Conservation (phyloP, 2,888 invertebrate genomes). For the Exephanes ischioxanthus region DNA sequence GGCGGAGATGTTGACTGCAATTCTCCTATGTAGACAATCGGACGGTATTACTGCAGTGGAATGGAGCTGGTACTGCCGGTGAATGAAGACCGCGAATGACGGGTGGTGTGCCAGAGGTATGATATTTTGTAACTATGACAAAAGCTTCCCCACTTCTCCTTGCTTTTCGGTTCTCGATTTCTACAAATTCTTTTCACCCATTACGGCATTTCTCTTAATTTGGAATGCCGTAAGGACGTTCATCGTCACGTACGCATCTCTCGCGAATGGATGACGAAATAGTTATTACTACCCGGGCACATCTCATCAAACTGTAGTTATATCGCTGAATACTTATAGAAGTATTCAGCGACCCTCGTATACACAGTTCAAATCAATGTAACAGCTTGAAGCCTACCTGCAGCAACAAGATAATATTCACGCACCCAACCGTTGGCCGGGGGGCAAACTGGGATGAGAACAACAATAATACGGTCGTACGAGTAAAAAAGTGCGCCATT, state of each 20-base stretch:
- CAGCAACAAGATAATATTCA: not conserved
- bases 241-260: not conserved
- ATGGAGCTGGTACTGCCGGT: not conserved
- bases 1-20: not conserved
- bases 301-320: constrained; percentile 30
- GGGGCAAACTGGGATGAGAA: not conserved
- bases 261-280: constrained; percentile 37
- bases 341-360: constrained; percentile 36
- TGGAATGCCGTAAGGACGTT: constrained; percentile 21
- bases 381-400: constrained; percentile 12
- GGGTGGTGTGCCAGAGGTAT: constrained; percentile 23
- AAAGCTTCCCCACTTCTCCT: not conserved
- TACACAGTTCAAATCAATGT: constrained; percentile 11
- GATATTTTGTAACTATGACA: constrained; percentile 11
- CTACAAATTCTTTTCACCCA: not conserved
- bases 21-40: constrained; percentile 14
- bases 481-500: constrained; percentile 5
- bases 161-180: not conserved
- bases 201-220: constrained; percentile 5
- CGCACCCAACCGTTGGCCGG: not conserved
- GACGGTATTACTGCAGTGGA: not conserved
- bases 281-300: constrained; percentile 57
- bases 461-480: constrained; percentile 41
- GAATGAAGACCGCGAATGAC: constrained; percentile 10
- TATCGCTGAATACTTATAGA: not conserved